Evolutionary conservation across 1,140 invertebrate genomes (phyloP), one percentile per base, ranked within the genome.

Genomic region (Pseudomyrmex pallidus): DNA sequence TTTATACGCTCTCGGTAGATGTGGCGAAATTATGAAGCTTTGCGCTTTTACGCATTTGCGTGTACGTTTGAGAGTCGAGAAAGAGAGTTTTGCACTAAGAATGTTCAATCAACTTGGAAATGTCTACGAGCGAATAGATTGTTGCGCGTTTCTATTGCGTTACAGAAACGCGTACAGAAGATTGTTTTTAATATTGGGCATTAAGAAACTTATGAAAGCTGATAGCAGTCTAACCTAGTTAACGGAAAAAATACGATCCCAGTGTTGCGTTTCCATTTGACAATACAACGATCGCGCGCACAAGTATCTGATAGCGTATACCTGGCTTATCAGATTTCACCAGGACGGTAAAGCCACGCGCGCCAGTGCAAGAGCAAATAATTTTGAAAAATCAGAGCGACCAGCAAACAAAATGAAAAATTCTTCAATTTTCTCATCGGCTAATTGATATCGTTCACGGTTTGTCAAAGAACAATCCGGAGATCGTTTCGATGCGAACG

Each of bases 401-500:
- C 35, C 35, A 35, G 35, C 56, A 44, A 50, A 48, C 35, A 4
- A 80, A 80, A 70, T 70, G 56, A 59, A 80, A 80, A 80, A 70
- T 72, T 25, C 35, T 80, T 70, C 76, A 61, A 72, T 80, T 80
- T 80, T 70, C 54, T 70, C 76, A 80, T 72, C 76, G 76, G 20
- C 66, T 72, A 80, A 80, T 80, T 80, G 76, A 59, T 35, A 35
- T 56, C 76, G 72, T 70, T 66, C 20, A 70, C 44, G 20, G 66
- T 61, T 70, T 54, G 66, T 80, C 76, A 80, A 80, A 80, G 76
- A 44, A 80, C 64, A 70, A 59, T 54, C 8, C 15, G 54, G 35
- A n/a, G 22, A n/a, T 44, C 20, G 48, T 80, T 80, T 80, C 61
- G 72, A 80, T 80, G 48, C 70, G 44, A 12, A 66, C 44, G 76